Evolutionary conservation across 2,113 vertebrate species (phyloP).

Genomic region (Erinaceus europaeus): DNA sequence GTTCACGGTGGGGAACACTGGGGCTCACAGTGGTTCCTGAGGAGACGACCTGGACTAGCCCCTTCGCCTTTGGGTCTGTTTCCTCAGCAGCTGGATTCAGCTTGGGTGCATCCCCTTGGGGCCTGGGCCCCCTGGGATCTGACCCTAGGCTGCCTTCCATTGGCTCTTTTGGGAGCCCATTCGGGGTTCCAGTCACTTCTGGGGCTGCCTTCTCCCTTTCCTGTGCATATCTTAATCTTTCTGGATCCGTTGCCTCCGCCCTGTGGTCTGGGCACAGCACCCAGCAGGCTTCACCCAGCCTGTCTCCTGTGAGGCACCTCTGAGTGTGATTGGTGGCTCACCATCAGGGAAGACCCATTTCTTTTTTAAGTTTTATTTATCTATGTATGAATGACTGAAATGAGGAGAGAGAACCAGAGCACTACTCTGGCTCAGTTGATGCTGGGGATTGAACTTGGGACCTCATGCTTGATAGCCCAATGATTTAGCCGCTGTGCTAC

Average conservation of each 20-base stretch:
- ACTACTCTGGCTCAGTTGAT: no score
- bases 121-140: no score
- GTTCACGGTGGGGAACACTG: neutral
- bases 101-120: neutral
- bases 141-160: neutral
- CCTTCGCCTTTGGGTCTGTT: neutral
- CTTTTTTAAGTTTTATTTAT: no score
- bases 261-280: no score
- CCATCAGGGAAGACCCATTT: neutral
- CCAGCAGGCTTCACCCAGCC: neutral
- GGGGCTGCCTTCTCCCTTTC: neutral
- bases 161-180: neutral
- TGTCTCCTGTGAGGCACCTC: neutral
- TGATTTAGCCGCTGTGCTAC: no score
- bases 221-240: neutral
- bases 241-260: neutral
- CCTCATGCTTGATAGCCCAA: no score
- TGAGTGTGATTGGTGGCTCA: neutral
- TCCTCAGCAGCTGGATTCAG: neutral
- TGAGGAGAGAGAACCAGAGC: no score
- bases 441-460: no score
- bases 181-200: neutral
- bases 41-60: neutral
- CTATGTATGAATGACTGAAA: no score
- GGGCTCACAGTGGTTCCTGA: no score